phyloP scores from a whole-genome alignment of 2,797 vertebrate species.

The Pseudomugil tenellus region DNA sequence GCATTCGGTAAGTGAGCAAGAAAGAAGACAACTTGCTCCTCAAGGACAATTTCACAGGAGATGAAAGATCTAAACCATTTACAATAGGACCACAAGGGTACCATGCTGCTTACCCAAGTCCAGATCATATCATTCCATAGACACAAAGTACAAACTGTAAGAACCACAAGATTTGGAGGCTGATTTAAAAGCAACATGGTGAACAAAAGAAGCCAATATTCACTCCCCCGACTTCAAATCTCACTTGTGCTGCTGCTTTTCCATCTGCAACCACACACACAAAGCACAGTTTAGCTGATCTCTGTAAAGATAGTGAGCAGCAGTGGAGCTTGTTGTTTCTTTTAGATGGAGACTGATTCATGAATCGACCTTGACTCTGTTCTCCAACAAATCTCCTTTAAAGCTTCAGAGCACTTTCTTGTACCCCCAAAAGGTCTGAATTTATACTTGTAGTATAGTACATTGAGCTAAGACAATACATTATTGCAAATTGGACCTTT shows the following conservation, averaged over 20 bases:
- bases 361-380: conserved; percentile 66
- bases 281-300: conserved; percentile 50
- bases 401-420: conserved; percentile 22
- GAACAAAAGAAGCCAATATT: conserved; percentile 21
- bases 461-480: conserved; percentile 1
- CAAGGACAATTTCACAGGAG: conserved; percentile 43
- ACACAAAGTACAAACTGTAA: conserved; percentile 13
- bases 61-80: conserved; percentile 29
- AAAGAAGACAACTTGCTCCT: conserved; percentile 14
- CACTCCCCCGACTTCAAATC: conserved; percentile 10
- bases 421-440: conserved; percentile 4
- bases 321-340: conserved; percentile 58
- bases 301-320: conserved; percentile 56
- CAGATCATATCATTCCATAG: conserved; percentile 16
- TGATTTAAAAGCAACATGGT: conserved; percentile 19
- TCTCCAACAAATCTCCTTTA: conserved; percentile 46
- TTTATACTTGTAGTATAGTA: conserved; percentile 19
- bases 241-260: conserved; percentile 17
- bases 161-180: conserved; percentile 1
- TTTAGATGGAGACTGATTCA: conserved; percentile 63
- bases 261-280: conserved; percentile 4
- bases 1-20: conserved; percentile 13
- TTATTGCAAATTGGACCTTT: neutral
- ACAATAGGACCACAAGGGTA: conserved; percentile 27
- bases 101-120: conserved; percentile 3